phyloP scores from a whole-genome alignment of 2,797 vertebrate species.

The Phalloptychus januarius region DNA sequence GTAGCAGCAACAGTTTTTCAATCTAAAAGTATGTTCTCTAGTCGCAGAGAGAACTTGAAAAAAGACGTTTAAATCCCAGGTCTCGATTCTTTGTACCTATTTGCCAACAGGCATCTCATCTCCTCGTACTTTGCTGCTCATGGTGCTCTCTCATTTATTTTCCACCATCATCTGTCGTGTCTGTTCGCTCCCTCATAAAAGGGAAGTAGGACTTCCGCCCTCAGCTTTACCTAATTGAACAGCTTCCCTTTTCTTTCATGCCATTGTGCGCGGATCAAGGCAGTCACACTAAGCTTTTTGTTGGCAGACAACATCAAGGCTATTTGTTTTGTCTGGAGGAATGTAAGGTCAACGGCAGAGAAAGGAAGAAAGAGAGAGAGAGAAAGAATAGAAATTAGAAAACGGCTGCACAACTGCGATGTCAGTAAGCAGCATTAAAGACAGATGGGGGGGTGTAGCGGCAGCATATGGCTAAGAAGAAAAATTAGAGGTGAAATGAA shows the following conservation, averaged over 20 bases:
- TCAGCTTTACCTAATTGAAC: conserved; percentile 79
- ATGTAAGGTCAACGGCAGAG: conserved; percentile 72
- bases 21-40: background rate
- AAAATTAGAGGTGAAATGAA: conserved; percentile 57
- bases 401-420: conserved; percentile 62
- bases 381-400: conserved; percentile 75
- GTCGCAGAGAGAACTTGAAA: background rate
- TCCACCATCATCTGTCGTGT: conserved; percentile 56
- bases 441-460: conserved; percentile 21
- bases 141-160: conserved; percentile 47
- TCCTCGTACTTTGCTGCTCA: conserved; percentile 58
- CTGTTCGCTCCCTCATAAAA: conserved; percentile 43
- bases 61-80: conserved; percentile 30
- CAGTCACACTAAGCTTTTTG: conserved; percentile 69
- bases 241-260: conserved; percentile 70
- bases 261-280: conserved; percentile 71
- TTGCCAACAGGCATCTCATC: conserved; percentile 52
- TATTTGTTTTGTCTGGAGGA: conserved; percentile 80
- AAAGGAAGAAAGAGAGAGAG: conserved; percentile 43
- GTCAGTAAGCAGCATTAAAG: conserved; percentile 61
- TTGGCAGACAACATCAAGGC: conserved; percentile 73
- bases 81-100: conserved; percentile 48
- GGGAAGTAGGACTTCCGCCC: conserved; percentile 60
- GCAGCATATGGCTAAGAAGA: conserved; percentile 51
- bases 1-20: background rate